These are phyloP conservation scores for Nephotettix cincticeps DNA, from an alignment of 1,140 invertebrate genomes.

Conservation along the genomic window DNA sequence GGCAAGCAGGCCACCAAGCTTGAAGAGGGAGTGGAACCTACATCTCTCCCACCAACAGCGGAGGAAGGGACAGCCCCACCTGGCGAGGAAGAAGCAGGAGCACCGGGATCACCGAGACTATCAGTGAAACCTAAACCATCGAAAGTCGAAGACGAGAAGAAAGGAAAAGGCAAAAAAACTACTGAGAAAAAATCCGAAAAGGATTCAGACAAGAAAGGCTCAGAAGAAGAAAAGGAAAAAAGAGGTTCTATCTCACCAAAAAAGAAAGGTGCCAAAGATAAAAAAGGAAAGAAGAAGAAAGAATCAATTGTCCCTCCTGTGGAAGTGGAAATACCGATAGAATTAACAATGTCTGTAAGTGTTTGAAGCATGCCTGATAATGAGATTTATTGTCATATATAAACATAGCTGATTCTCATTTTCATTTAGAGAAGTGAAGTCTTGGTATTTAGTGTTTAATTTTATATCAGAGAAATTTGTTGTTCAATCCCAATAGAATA, in stretches of 20 bases:
- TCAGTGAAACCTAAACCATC: slow-evolving; percentile 6
- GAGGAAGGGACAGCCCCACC: not conserved
- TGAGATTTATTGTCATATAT: too few relatives aligned
- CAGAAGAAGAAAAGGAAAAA: not conserved
- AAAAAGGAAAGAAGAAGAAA: slow-evolving; percentile 22
- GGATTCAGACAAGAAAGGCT: too few relatives aligned
- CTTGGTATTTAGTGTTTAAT: too few relatives aligned
- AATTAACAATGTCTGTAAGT: too few relatives aligned
- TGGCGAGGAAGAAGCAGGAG: slow-evolving; percentile 12
- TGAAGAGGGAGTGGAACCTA: not conserved
- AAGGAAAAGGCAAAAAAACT: not conserved
- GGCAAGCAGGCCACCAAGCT: not conserved
- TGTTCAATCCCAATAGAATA: too few relatives aligned
- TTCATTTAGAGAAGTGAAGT: too few relatives aligned
- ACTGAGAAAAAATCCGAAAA: not conserved
- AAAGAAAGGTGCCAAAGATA: not conserved
- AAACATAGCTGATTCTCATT: too few relatives aligned
- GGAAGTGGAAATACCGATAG: too few relatives aligned
- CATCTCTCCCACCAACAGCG: not conserved
- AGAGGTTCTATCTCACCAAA: not conserved
- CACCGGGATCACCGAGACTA: not conserved
- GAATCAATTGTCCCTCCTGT: not conserved
- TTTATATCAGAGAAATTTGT: too few relatives aligned
- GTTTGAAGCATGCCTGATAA: too few relatives aligned
- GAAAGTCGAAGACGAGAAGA: not conserved